These are phyloP conservation scores for Dendrocopos noguchii DNA, from an alignment of 2,113 vertebrate species.

Conservation along the genomic window DNA sequence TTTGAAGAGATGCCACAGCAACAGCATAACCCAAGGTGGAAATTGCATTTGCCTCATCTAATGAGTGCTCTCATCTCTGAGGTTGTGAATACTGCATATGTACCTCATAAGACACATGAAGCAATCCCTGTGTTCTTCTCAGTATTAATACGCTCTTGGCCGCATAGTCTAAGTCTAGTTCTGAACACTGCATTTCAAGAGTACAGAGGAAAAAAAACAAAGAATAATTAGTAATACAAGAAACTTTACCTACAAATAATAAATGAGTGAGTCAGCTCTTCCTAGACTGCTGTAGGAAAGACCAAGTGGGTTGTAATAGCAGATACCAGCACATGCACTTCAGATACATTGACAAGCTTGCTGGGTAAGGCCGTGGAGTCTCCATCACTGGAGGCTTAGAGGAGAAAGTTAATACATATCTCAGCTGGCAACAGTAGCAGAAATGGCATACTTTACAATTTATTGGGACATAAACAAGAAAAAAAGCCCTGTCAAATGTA, in stretches of 20 bases:
- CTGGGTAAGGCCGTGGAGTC: background rate
- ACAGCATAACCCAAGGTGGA: background rate
- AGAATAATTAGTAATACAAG: background rate
- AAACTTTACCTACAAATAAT: background rate
- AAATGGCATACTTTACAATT: background rate
- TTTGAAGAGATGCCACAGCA: background rate
- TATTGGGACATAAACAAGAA: background rate
- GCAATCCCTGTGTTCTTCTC: background rate
- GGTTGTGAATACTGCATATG: background rate
- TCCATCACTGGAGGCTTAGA: background rate
- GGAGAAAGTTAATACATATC: background rate
- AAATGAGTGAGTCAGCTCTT: background rate
- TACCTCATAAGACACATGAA: background rate
- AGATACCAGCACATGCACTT: background rate
- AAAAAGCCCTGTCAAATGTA: background rate
- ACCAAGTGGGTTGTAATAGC: background rate
- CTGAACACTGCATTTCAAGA: background rate
- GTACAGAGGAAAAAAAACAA: background rate
- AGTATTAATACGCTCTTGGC: background rate
- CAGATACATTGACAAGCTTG: background rate
- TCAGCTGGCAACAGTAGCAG: background rate
- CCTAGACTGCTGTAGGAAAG: background rate
- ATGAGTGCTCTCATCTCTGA: background rate
- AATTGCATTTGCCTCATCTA: background rate
- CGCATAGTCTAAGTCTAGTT: background rate